Conservation (phyloP, 2,797 vertebrate species). For the Huso huso region DNA sequence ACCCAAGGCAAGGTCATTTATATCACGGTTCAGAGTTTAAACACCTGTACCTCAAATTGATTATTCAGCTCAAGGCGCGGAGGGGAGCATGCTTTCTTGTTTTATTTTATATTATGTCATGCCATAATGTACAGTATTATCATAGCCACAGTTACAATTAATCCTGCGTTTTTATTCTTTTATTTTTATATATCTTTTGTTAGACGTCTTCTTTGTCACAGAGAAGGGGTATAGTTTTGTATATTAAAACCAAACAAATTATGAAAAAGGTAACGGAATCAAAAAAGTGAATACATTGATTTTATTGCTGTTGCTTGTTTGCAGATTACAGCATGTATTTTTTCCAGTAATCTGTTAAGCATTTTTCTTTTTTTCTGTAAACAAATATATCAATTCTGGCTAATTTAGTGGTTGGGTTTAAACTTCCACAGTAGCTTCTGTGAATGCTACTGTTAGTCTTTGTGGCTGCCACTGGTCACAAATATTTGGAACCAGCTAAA, state of each 20-base stretch:
- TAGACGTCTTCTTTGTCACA: slow-evolving; percentile 48
- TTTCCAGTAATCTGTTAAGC: background rate
- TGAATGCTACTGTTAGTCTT: background rate
- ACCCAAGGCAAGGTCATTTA: too few relatives aligned
- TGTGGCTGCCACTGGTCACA: background rate
- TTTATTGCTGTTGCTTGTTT: background rate
- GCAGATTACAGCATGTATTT: background rate
- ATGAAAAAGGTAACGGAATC: too few relatives aligned
- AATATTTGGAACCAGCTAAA: too few relatives aligned
- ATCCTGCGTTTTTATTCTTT: slow-evolving; percentile 37
- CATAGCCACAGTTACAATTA: background rate
- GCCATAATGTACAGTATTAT: slow-evolving; percentile 36
- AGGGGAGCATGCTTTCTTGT: too few relatives aligned
- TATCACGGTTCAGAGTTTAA: too few relatives aligned
- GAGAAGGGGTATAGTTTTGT: slow-evolving; percentile 30
- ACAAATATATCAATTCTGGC: background rate
- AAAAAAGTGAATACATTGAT: too few relatives aligned
- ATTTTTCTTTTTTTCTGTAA: background rate
- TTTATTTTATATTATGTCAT: slow-evolving; percentile 15
- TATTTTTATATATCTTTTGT: slow-evolving; percentile 26
- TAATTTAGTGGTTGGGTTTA: background rate
- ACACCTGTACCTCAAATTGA: too few relatives aligned
- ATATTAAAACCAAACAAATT: too few relatives aligned
- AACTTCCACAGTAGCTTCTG: background rate
- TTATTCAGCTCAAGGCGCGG: too few relatives aligned